Evolutionary conservation across 2,113 vertebrate genomes (phyloP).

Genomic region (Oplegnathus fasciatus): DNA sequence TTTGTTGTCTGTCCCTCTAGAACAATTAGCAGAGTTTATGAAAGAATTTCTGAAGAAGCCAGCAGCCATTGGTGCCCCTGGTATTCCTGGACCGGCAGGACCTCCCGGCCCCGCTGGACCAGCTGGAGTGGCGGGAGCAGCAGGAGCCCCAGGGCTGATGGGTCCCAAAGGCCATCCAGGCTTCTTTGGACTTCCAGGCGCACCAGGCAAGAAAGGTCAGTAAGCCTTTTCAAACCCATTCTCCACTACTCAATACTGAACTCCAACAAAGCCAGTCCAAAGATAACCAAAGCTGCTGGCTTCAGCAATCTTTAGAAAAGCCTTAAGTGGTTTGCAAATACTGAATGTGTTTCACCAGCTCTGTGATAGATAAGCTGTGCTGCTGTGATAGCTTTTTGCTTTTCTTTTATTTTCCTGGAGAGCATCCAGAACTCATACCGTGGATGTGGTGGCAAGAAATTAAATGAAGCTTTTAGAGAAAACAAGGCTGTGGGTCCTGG

Average conservation of each 20-base stretch:
- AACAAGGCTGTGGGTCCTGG: constrained; percentile 16
- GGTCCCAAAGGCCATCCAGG: constrained; percentile 84
- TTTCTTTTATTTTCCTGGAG: constrained; percentile 37
- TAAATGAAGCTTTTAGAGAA: constrained; percentile 41
- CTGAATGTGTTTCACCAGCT: neutral
- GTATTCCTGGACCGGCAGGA: constrained; percentile 78
- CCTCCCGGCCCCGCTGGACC: constrained; percentile 79
- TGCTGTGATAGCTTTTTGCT: constrained; percentile 28
- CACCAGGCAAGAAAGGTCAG: constrained; percentile 84
- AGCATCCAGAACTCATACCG: constrained; percentile 33
- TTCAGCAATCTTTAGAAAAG: neutral
- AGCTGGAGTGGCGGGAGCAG: constrained; percentile 74
- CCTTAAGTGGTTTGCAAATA: constrained; percentile 14
- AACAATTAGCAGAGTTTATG: constrained; percentile 84
- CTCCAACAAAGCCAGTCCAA: neutral
- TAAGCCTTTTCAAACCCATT: neutral
- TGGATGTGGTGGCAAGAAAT: constrained; percentile 34
- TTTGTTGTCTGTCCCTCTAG: constrained; percentile 59
- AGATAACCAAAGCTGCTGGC: neutral
- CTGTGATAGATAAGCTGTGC: constrained; percentile 5
- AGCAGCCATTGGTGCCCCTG: constrained; percentile 79
- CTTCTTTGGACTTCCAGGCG: constrained; percentile 84
- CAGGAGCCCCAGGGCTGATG: constrained; percentile 72
- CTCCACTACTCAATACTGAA: neutral
- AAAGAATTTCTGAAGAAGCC: constrained; percentile 84